These are phyloP conservation scores for Zaprionus lachaisei DNA, from an alignment of 1,140 invertebrate species.

Conservation along the genomic window DNA sequence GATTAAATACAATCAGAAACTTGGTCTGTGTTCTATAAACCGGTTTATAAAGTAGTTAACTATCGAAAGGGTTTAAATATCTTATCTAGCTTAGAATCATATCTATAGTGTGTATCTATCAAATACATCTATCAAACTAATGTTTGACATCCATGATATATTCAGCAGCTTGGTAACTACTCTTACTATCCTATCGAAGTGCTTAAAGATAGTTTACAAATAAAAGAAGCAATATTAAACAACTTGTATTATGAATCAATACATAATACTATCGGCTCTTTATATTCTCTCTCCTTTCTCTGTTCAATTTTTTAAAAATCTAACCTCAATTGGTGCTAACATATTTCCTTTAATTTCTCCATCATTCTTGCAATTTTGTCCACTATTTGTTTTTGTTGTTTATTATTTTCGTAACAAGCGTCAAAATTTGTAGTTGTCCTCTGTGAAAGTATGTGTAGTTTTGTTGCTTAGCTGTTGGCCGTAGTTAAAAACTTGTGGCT, in stretches of 20 bases:
- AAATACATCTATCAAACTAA: too few species aligned
- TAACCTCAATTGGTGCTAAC: slow-evolving; percentile 6
- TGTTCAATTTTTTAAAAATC: neutral
- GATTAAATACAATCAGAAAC: neutral
- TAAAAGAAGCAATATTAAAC: too few species aligned
- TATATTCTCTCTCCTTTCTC: neutral
- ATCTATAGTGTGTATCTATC: too few species aligned
- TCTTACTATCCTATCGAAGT: neutral
- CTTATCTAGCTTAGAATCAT: too few species aligned
- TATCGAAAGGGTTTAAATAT: too few species aligned
- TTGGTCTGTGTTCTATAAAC: too few species aligned
- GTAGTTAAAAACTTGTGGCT: slow-evolving; percentile 52
- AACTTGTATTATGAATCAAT: neutral
- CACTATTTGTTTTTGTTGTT: slow-evolving; percentile 33
- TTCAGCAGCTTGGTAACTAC: too few species aligned
- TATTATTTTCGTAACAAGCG: slow-evolving; percentile 48
- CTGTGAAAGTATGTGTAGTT: slow-evolving; percentile 67
- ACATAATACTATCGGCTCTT: neutral
- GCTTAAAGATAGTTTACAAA: neutral
- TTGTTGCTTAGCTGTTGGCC: slow-evolving; percentile 80
- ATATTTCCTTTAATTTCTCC: neutral
- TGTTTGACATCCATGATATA: too few species aligned
- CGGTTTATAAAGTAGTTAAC: too few species aligned
- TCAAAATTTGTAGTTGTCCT: slow-evolving; percentile 52
- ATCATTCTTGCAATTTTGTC: slow-evolving; percentile 8